Base-by-base conservation (phyloP, 2,888 invertebrate species). In the Philereme transversata region DNA sequence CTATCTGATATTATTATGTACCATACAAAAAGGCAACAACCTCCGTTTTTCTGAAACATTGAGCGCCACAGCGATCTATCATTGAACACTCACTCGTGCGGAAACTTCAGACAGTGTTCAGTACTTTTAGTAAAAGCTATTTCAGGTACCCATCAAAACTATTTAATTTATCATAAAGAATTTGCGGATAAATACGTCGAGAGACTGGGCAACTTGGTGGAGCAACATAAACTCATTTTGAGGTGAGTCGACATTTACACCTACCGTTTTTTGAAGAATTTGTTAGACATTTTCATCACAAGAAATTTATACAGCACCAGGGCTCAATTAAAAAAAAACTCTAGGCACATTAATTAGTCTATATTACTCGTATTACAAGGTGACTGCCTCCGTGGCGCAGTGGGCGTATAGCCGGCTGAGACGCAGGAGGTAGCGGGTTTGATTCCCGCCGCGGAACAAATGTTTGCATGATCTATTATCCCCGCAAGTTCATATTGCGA, bases 161-260 rank as follows among this genome's bases (percentile, higher is more conserved):
- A 70, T 56, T 70, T 85, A 60, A 64, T 83, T 57, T 60, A 68
- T 38, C 78, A 81, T 61, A 66, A 74, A 60, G 60, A 73, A 9
- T 88, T 87, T 53, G 70, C 69, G 55, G 62, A 73, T 43, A 78
- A 67, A 57, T 87, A 81, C 55, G 69, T 66, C n/a, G 72, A 71
- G 9, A 78, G 86, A 60, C 69, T 91, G 49, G 75, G 85, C 3
- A 66, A 78, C 11, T 74, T 90, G 54, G 84, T 86, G 4, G 73
- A 83, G 48, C 91, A 91, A 69, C 91, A 91, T 60, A 81, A 76
- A 54, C 73, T 70, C 41, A 80, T 90, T 69, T 76, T 90, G 56
- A 79, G 79, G 90, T 90, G 77, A 77, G 73, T 50, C 8, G 36
- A 43, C 43, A 22, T 22, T 22, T 22, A 22, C 22, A 22, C 22